These are phyloP conservation scores for Eilema depressum DNA, from an alignment of 2,888 invertebrate species.

Conservation along the genomic window DNA sequence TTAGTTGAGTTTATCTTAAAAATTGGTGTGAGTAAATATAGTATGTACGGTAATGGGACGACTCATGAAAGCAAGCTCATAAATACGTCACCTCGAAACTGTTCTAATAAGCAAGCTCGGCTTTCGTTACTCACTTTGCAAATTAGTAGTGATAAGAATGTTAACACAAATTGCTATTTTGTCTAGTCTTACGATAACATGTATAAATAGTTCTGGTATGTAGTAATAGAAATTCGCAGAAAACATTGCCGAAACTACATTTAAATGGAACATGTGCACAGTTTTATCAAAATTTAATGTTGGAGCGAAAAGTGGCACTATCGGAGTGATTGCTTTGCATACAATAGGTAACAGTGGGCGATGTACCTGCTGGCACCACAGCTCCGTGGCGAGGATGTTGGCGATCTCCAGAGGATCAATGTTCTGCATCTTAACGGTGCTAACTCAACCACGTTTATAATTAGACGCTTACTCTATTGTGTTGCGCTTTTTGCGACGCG, in stretches of 20 bases:
- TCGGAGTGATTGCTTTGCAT: slow-evolving; percentile 15
- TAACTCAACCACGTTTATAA: slow-evolving; percentile 83
- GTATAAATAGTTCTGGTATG: background rate
- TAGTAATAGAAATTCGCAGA: background rate
- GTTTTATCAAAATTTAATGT: slow-evolving; percentile 18
- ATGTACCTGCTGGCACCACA: slow-evolving; percentile 93
- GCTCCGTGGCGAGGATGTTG: slow-evolving; percentile 93
- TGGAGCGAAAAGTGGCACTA: slow-evolving; percentile 20
- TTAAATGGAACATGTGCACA: slow-evolving; percentile 7
- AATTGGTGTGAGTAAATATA: slow-evolving; percentile 29
- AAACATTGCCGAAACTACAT: background rate
- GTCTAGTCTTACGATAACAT: slow-evolving; percentile 20
- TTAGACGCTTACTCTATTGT: slow-evolving; percentile 87
- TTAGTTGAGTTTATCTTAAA: slow-evolving; percentile 38
- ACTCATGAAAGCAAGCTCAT: slow-evolving; percentile 60
- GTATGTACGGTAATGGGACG: slow-evolving; percentile 50
- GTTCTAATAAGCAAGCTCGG: slow-evolving; percentile 36
- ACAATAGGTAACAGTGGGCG: slow-evolving; percentile 26
- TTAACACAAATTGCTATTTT: slow-evolving; percentile 36
- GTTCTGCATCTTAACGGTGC: slow-evolving; percentile 79
- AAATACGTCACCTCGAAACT: slow-evolving; percentile 63
- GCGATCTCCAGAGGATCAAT: slow-evolving; percentile 95
- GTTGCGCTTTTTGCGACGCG: slow-evolving; percentile 86
- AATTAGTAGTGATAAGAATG: slow-evolving; percentile 46
- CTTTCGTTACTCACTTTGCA: slow-evolving; percentile 42